Evolutionary conservation across 2,888 invertebrate genomes (phyloP), one percentile per base, ranked within the genome.

Genomic region (Apomyelois bistriatella): DNA sequence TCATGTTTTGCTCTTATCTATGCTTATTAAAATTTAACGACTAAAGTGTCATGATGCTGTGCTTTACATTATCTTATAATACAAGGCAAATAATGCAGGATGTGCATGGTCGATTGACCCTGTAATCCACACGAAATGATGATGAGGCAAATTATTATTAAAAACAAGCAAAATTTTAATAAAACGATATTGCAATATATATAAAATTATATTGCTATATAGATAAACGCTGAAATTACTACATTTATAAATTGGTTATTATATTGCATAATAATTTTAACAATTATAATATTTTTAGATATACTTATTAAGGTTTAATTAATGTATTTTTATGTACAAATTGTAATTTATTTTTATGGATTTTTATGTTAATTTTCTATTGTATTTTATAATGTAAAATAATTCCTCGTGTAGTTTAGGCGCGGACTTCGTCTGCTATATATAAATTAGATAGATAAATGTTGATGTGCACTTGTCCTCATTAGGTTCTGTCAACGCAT

Each of bases 271-370:
- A 46, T 46, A 47, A 36, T 48, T 15, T 38, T 38, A 38, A 13
- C 37, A 38, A 48, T 28, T 48, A 38, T 15, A 28, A 28, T 32
- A 13, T n/a, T 48, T 47, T 48, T 35, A 48, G 36, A 30, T 17
- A 22, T 37, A 35, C 10, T 8, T 35, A 37, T 28, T 48, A 48
- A 48, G 12, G 10, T 48, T 48, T 48, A 38, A 48, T 48, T 30
- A 28, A 28, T 9, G 38, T 46, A 46, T 46, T 30, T 32, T 30
- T 32, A 46, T 38, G 38, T 48, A 38, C 38, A 38, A 48, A 47
- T 47, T 47, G 32, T 47, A 47, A 48, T 8, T 48, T 48, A 48
- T 48, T 48, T 48, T 48, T 48, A 38, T 38, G 37, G 9, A 48
- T 7, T 37, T 28, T 48, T 38, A 13, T 28, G 9, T 48, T 48